These are phyloP conservation scores for Lasioglossum oenotherae DNA, from an alignment of 2,888 invertebrate species.

Conservation along the genomic window DNA sequence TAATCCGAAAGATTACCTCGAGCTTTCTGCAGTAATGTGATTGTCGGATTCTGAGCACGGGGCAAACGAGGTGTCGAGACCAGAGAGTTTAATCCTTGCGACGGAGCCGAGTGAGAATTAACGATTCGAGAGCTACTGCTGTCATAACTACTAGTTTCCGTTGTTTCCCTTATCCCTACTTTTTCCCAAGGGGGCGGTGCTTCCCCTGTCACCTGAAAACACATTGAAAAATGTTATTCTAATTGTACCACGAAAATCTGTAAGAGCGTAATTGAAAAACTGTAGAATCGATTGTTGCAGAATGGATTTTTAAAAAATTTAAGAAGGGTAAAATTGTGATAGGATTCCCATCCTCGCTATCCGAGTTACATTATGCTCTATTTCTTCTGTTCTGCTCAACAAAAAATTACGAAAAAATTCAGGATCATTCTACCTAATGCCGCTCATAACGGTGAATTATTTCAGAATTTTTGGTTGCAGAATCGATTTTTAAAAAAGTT, in stretches of 20 bases:
- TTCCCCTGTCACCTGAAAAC: slow-evolving; percentile 28
- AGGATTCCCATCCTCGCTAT: no score
- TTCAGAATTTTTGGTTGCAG: no score
- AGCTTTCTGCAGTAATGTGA: slow-evolving; percentile 94
- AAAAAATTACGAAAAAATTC: no score
- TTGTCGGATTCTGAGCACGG: slow-evolving; percentile 93
- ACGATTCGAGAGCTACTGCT: slow-evolving; percentile 79
- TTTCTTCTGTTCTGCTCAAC: no score
- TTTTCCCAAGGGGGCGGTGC: slow-evolving; percentile 77
- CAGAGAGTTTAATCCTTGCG: slow-evolving; percentile 86
- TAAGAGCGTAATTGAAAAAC: no score
- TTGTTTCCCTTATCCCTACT: slow-evolving; percentile 60
- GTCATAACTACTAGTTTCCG: slow-evolving; percentile 41
- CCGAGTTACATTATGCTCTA: no score
- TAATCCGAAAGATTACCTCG: slow-evolving; percentile 87
- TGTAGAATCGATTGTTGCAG: no score
- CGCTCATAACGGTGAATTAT: no score
- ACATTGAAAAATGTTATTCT: not conserved
- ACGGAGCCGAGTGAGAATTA: slow-evolving; percentile 87
- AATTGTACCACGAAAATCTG: not conserved
- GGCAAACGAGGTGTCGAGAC: slow-evolving; percentile 87
- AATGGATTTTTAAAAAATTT: no score
- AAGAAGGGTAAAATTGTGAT: no score
- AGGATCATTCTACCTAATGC: no score
- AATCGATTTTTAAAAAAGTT: no score